A percentile compares a stretch with the other conserved stretches of the same genome.
These are phyloP conservation scores for Drosophila nikananu DNA, from an alignment of 1,140 invertebrate species.

Conservation along the genomic window DNA sequence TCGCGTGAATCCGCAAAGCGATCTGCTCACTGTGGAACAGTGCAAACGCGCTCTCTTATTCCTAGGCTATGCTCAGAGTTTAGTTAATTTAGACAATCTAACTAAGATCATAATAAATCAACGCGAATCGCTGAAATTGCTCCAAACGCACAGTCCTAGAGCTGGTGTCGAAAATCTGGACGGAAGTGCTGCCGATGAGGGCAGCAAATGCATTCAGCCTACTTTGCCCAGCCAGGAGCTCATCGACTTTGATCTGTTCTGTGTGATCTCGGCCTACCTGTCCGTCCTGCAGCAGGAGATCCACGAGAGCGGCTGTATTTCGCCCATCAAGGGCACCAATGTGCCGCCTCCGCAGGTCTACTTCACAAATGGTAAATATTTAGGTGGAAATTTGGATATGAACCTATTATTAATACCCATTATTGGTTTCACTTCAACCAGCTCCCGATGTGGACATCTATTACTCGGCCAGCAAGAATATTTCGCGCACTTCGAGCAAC, in stretches of 20 bases:
- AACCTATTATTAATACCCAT: background rate
- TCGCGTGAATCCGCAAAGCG: constrained; percentile 78
- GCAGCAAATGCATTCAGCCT: constrained; percentile 20
- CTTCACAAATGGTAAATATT: constrained; percentile 73
- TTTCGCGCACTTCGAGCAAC: constrained; percentile 83
- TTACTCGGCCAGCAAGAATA: constrained; percentile 77
- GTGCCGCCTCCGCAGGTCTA: constrained; percentile 84
- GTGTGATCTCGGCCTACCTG: constrained; percentile 82
- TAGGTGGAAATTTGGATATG: fast-evolving
- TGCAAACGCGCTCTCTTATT: constrained; percentile 85
- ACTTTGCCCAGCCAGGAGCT: constrained; percentile 53
- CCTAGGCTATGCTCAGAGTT: constrained; percentile 85
- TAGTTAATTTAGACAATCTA: constrained; percentile 84
- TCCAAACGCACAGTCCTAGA: constrained; percentile 64
- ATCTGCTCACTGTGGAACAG: constrained; percentile 81
- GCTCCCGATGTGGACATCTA: constrained; percentile 78
- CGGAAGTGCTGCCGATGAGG: constrained; percentile 4
- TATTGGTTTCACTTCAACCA: background rate
- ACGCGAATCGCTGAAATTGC: constrained; percentile 77
- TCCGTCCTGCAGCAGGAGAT: constrained; percentile 85
- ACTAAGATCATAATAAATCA: constrained; percentile 83
- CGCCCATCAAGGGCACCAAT: constrained; percentile 85
- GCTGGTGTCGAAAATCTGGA: constrained; percentile 16
- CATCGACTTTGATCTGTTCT: constrained; percentile 84
- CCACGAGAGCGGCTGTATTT: constrained; percentile 84